phyloP scores from a whole-genome alignment of 1,140 invertebrate species.

The Sycophila sp. region DNA sequence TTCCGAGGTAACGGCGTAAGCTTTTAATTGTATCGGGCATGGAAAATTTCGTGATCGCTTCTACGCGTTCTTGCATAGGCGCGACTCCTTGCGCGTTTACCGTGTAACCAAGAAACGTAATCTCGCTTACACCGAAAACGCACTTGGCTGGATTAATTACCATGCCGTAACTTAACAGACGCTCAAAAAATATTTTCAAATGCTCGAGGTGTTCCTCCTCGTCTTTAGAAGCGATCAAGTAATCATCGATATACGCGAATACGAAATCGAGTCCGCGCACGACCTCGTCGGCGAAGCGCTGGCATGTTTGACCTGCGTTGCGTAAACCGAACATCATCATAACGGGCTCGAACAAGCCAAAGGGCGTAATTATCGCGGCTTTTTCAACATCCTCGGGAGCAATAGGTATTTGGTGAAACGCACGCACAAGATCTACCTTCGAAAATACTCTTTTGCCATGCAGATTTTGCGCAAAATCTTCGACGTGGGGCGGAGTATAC shows the following conservation, averaged over 20 bases:
- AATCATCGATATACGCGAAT: background rate
- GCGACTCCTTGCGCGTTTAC: background rate
- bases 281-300: background rate
- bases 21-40: conserved; percentile 39
- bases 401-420: conserved; percentile 52
- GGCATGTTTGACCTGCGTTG: conserved; percentile 43
- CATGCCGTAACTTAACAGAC: background rate
- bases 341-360: conserved; percentile 25
- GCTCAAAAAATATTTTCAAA: background rate
- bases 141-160: too few species aligned
- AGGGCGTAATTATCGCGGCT: conserved; percentile 48
- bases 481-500: conserved; percentile 47
- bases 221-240: conserved; percentile 44
- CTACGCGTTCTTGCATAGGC: conserved; percentile 5
- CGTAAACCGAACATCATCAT: conserved; percentile 37
- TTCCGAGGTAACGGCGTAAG: conserved; percentile 50
- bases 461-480: background rate
- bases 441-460: background rate
- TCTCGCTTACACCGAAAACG: background rate
- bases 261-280: background rate
- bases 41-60: conserved; percentile 38
- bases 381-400: conserved; percentile 57
- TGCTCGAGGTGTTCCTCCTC: background rate
- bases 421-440: conserved; percentile 16
- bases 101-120: background rate